Base-by-base conservation (phyloP, 92 coral and sea anemone species). In the Ricordea florida region DNA sequence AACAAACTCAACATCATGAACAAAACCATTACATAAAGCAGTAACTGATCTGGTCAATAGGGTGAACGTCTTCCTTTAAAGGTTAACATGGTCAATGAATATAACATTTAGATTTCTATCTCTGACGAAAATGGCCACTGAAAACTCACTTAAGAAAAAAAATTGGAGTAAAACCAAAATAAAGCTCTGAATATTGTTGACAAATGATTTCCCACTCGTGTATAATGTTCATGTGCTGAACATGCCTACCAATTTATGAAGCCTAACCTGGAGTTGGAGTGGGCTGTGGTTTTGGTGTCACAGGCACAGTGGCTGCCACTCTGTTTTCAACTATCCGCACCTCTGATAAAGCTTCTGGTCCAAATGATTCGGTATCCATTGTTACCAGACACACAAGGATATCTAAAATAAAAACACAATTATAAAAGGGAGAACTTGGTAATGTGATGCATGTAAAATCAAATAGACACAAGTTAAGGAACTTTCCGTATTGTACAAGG, bases 331-430 rank as follows among this genome's bases (percentile, higher is more conserved):
- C 69, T 46, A 96, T 69, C 37, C 74, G 76, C 17, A 96, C 96
- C 62, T 89, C 83, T 3, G 97, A 82, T 37, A 96, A 79, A 14
- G 92, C 92, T 53, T 86, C 90, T 22, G 96, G 63, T 20, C 96
- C 99, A 75, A 92, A 93, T 15, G 89, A 65, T 38, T 96, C 99
- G 7, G 91, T 96, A 53, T 93, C 94, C 68, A 89, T 57, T 4
- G 94, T 86, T 50, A 92, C 96, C 81, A 96, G 60, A 64, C 96
- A 89, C 62, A 96, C 96, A 58, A 96, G 66, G 52, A 91, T 77
- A 82, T 94, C 98, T 94, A 27, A 53, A 66, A 66, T 10, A 36
- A 52, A 41, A 34, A 61, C 25, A 77, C 48, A 33, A 49, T 37
- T 23, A 59, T 31, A 17, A 36, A 14, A 35, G 23, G 17, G 15